Conservation (phyloP, 2,888 invertebrate genomes). For the Eurytoma adleriae region DNA sequence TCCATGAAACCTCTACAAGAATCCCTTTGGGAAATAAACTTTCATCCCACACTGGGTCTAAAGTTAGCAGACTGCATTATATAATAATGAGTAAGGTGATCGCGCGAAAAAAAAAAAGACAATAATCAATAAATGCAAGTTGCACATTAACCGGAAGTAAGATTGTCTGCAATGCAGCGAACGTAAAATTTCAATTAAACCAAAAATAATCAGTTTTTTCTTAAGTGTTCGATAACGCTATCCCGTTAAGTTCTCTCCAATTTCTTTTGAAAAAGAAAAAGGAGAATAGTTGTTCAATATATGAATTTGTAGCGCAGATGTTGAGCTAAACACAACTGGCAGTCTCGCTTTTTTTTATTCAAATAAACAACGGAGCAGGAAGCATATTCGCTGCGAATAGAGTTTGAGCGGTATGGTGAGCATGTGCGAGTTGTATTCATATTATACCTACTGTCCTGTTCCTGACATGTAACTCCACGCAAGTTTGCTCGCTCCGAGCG, state of each 20-base stretch:
- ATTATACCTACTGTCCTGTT: neutral
- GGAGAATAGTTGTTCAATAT: neutral
- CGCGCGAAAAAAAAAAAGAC: neutral
- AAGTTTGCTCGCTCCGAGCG: neutral
- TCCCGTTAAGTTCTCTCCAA: too few species aligned
- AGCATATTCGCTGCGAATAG: neutral
- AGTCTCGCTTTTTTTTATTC: conserved; percentile 13
- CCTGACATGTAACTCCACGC: neutral
- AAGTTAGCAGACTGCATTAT: conserved; percentile 33
- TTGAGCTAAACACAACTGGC: neutral
- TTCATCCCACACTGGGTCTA: conserved; percentile 13
- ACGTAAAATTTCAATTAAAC: neutral
- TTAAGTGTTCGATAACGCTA: too few species aligned
- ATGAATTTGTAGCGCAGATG: neutral
- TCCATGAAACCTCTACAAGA: neutral
- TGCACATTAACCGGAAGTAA: neutral
- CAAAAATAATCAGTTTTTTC: too few species aligned
- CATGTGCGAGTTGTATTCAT: too few species aligned
- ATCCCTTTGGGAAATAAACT: conserved; percentile 5
- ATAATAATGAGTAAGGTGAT: conserved; percentile 32
- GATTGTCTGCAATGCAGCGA: neutral
- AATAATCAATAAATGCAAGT: conserved; percentile 7
- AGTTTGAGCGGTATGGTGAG: too few species aligned
- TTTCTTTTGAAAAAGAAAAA: too few species aligned
- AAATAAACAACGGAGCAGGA: conserved; percentile 25